These are phyloP conservation scores for Neogobius melanostomus DNA, from an alignment of 2,113 vertebrate genomes.

Conservation along the genomic window DNA sequence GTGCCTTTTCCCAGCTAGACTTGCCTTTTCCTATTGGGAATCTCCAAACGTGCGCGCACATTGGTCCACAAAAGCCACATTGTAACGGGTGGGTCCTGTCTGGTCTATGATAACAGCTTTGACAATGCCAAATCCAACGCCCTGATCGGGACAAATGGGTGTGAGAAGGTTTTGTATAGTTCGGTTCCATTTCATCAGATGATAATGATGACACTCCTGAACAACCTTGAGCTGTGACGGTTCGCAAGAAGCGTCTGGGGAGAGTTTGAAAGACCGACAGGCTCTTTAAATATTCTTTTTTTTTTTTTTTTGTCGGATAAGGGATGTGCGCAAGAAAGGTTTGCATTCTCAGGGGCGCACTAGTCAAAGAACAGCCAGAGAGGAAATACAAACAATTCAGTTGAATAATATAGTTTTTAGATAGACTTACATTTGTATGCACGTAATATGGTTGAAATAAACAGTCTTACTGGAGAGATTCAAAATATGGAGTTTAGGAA, in stretches of 20 bases:
- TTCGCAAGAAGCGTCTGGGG: conserved; percentile 18
- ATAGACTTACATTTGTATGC: conserved; percentile 24
- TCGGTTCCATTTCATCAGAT: conserved; percentile 40
- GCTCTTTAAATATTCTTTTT: conserved; percentile 24
- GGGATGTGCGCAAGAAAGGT: conserved; percentile 26
- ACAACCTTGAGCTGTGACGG: conserved; percentile 55
- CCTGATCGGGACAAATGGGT: conserved; percentile 37
- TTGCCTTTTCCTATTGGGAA: conserved; percentile 32
- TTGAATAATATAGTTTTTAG: conserved; percentile 18
- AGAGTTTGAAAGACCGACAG: conserved; percentile 25
- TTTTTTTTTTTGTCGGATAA: conserved; percentile 21
- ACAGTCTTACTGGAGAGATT: conserved; percentile 10
- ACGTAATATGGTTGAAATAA: conserved; percentile 17
- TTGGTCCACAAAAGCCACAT: conserved; percentile 44
- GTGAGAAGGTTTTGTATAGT: conserved; percentile 24
- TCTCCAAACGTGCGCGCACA: conserved; percentile 36
- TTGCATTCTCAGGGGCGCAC: conserved; percentile 24
- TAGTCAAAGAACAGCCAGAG: conserved; percentile 18
- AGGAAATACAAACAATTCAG: conserved; percentile 15
- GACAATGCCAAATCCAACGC: conserved; percentile 33
- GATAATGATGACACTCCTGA: conserved; percentile 40
- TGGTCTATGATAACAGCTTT: conserved; percentile 52
- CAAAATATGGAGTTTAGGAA: conserved; percentile 1
- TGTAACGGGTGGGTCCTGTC: conserved; percentile 47
- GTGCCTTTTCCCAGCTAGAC: conserved; percentile 7